A percentile compares a stretch with the other conserved stretches of the same genome.
Evolutionary conservation across 2,113 vertebrate genomes (phyloP).

Genomic region (Astatoreochromis straeleni): DNA sequence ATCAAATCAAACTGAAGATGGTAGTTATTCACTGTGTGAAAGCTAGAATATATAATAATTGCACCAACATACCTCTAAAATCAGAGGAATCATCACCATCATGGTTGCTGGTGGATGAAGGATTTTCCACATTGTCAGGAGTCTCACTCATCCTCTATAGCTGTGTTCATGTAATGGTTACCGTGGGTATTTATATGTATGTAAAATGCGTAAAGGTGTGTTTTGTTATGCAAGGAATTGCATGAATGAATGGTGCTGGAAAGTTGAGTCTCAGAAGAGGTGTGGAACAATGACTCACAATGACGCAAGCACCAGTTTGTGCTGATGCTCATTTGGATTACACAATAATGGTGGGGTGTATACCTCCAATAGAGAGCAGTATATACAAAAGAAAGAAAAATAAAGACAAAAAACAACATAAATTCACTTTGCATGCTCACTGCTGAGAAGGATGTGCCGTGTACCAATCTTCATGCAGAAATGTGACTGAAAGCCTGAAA

Average conservation of each 20-base stretch:
- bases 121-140: background rate
- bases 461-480: background rate
- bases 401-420: background rate
- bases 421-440: background rate
- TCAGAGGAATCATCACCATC: too few relatives aligned
- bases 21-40: too few relatives aligned
- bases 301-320: background rate
- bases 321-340: background rate
- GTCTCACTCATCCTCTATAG: background rate
- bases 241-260: background rate
- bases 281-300: background rate
- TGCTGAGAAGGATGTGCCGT: background rate
- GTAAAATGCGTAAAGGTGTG: background rate
- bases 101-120: fast-evolving
- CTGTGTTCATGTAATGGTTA: background rate
- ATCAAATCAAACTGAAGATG: too few relatives aligned
- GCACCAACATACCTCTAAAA: too few relatives aligned
- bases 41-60: too few relatives aligned
- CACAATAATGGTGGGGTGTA: background rate
- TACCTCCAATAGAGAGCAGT: background rate
- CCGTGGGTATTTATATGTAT: background rate
- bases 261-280: background rate
- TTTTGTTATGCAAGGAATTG: fast-evolving
- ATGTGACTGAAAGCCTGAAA: background rate
- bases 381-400: background rate